These are phyloP conservation scores for Drosophila arizonae DNA, from an alignment of 1,140 invertebrate genomes.

Conservation along the genomic window DNA sequence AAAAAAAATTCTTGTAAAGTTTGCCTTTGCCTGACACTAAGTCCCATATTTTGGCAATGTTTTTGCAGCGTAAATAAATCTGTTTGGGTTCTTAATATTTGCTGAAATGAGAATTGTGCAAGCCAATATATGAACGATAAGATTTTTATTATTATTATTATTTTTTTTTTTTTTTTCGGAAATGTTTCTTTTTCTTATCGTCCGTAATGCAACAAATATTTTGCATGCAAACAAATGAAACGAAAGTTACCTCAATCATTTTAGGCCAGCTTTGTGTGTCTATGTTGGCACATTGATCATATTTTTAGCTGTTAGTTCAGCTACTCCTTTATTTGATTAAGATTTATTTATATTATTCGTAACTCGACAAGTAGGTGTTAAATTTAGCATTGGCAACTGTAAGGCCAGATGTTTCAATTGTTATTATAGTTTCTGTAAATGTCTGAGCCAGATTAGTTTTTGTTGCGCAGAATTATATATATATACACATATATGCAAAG, in stretches of 20 bases:
- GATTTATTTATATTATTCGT: background rate
- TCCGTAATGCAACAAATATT: background rate
- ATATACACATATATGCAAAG: no score
- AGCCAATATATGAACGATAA: background rate
- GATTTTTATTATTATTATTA: background rate
- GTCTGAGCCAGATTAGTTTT: background rate
- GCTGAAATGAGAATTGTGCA: background rate
- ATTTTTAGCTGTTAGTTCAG: background rate
- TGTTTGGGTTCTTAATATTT: background rate
- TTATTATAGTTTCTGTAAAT: conserved; percentile 4
- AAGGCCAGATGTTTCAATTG: conserved; percentile 41
- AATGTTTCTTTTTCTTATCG: background rate
- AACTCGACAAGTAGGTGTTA: conserved; percentile 47
- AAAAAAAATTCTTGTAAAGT: background rate
- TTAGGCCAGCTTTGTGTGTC: background rate
- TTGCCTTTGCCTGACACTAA: background rate
- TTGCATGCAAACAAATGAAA: background rate
- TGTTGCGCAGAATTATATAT: no score
- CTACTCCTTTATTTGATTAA: background rate
- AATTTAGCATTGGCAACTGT: conserved; percentile 46
- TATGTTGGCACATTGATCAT: background rate
- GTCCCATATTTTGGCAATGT: background rate
- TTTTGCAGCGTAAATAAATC: background rate
- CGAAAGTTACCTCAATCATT: background rate
- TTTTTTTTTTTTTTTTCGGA: no score